These are phyloP conservation scores for Oophaga pumilio DNA, from an alignment of 2,113 vertebrate genomes.

Conservation along the genomic window DNA sequence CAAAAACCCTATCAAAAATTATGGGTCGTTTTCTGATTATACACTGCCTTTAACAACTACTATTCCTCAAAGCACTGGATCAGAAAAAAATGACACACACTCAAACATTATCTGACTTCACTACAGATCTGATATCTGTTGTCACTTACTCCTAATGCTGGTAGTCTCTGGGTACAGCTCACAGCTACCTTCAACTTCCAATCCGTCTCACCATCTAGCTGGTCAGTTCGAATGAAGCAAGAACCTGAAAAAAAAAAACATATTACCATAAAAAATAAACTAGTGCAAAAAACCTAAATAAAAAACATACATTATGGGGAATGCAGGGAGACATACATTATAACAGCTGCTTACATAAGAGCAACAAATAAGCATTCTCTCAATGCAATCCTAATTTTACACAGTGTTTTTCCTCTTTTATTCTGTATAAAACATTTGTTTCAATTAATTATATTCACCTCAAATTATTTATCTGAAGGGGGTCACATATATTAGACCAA, in stretches of 20 bases:
- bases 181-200: slow-evolving; percentile 97
- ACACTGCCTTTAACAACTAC: not conserved
- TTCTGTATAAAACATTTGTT: no score
- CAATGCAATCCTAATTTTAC: no score
- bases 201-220: slow-evolving; percentile 96
- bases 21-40: no score
- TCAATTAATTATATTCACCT: no score
- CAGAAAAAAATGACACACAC: not conserved
- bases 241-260: slow-evolving; percentile 75
- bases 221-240: slow-evolving; percentile 95
- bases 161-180: slow-evolving; percentile 89
- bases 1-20: no score
- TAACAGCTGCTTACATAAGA: not conserved
- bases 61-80: not conserved
- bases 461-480: no score
- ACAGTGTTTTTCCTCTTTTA: no score
- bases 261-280: not conserved
- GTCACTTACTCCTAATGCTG: slow-evolving; percentile 85
- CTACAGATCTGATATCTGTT: not conserved
- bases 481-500: no score
- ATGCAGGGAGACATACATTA: not conserved
- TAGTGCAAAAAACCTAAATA: not conserved
- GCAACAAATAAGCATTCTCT: no score
- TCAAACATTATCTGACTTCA: not conserved
- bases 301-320: not conserved